phyloP scores from a whole-genome alignment of 2,797 vertebrate species.

The Trematomus bernacchii region DNA sequence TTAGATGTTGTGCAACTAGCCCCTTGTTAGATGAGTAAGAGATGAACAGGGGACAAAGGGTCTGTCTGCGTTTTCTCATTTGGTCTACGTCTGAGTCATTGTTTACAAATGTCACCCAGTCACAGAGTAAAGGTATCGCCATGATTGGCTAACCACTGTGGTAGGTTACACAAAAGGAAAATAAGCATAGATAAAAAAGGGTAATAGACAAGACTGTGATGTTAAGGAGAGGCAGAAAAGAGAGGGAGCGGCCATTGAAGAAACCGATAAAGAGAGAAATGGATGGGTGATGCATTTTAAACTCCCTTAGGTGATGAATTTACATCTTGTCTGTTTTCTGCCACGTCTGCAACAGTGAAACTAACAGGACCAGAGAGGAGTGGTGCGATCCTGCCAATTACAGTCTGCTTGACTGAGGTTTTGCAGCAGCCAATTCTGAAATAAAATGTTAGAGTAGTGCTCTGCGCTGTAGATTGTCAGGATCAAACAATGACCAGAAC shows the following conservation, averaged over 20 bases:
- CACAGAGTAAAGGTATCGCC: conserved; percentile 36
- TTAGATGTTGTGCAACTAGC: conserved; percentile 4
- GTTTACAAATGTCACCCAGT: conserved; percentile 54
- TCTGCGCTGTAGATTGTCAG: conserved; percentile 26
- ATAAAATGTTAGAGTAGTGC: conserved; percentile 1
- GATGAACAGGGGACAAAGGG: conserved; percentile 30
- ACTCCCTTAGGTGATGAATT: conserved; percentile 72
- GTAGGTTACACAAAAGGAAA: conserved; percentile 30
- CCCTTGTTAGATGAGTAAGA: conserved; percentile 40
- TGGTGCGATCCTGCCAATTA: conserved; percentile 71
- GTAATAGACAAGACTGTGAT: conserved; percentile 37
- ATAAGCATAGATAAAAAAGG: conserved; percentile 34
- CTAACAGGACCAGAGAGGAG: conserved; percentile 63
- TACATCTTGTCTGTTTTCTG: conserved; percentile 77
- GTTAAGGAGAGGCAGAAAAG: conserved; percentile 27
- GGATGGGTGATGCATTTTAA: conserved; percentile 62
- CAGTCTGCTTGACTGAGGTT: conserved; percentile 54
- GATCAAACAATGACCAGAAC: conserved; percentile 59
- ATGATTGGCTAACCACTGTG: conserved; percentile 46
- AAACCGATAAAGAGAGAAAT: conserved; percentile 37
- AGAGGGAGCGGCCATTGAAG: conserved; percentile 17
- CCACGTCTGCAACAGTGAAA: conserved; percentile 70
- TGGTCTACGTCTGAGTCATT: conserved; percentile 48
- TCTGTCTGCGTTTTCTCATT: conserved; percentile 31
- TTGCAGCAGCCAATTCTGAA: conserved; percentile 47